Evolutionary conservation across 2,888 invertebrate genomes (phyloP).

Genomic region (Panorpa germanica): DNA sequence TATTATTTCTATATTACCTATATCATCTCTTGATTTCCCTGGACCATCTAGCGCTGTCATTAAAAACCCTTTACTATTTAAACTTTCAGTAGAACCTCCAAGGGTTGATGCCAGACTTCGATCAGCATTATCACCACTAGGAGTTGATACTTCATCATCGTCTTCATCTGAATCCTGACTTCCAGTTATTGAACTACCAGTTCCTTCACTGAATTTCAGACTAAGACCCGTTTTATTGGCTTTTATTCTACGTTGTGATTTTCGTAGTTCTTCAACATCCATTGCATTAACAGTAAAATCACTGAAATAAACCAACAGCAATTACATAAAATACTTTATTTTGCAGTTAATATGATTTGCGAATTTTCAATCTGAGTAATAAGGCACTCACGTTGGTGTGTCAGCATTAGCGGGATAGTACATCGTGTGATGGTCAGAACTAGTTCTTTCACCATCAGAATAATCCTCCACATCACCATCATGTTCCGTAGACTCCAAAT

Average conservation of each 20-base stretch:
- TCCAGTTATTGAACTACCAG: constrained; percentile 29
- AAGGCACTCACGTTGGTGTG: constrained; percentile 22
- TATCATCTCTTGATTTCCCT: constrained; percentile 20
- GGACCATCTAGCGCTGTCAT: constrained; percentile 25
- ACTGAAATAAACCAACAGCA: constrained; percentile 23
- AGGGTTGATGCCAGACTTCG: constrained; percentile 40
- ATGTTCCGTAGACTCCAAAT: constrained; percentile 59
- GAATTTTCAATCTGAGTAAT: not conserved
- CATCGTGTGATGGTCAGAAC: constrained; percentile 50
- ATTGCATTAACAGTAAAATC: constrained; percentile 79
- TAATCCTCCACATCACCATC: constrained; percentile 76
- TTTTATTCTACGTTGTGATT: constrained; percentile 50
- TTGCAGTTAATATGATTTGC: not conserved
- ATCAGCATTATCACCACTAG: constrained; percentile 65
- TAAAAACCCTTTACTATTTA: constrained; percentile 20
- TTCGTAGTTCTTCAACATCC: constrained; percentile 66
- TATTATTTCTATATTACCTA: constrained; percentile 21
- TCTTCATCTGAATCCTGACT: constrained; percentile 57
- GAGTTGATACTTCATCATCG: constrained; percentile 57
- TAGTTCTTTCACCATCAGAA: constrained; percentile 61
- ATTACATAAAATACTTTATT: constrained; percentile 1
- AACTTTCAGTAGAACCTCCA: constrained; percentile 52
- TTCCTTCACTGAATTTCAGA: constrained; percentile 26
- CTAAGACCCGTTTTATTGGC: constrained; percentile 31
- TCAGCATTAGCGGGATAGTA: constrained; percentile 42